Conservation (phyloP, 1,140 invertebrate species). For the Melipona quadrifasciata region DNA sequence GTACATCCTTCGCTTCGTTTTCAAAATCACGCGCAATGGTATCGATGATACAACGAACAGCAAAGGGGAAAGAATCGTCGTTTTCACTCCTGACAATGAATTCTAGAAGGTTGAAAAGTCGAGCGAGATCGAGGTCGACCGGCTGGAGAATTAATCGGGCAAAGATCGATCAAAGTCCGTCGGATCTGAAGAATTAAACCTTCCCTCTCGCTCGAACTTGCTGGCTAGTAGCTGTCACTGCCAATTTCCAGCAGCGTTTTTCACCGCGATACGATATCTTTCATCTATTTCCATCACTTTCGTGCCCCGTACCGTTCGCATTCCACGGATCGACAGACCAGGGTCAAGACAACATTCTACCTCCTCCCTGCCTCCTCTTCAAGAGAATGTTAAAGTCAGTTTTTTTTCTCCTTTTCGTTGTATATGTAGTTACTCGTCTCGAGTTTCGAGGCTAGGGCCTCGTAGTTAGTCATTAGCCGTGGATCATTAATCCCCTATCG, state of each 20-base stretch:
- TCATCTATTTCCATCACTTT: neutral
- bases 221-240: neutral
- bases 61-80: neutral
- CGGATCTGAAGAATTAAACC: constrained; percentile 2
- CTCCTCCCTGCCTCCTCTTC: neutral
- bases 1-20: neutral
- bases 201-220: neutral
- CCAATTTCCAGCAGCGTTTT: neutral
- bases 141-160: neutral
- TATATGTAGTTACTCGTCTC: neutral
- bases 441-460: neutral
- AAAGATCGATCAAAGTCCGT: constrained; percentile 27
- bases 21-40: neutral
- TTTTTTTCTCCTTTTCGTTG: neutral
- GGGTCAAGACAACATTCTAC: neutral
- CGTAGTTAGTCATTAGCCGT: constrained; percentile 8
- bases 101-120: constrained; percentile 20
- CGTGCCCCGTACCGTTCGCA: neutral
- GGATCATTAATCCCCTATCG: constrained; percentile 26
- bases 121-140: neutral
- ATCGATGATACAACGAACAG: too few species aligned
- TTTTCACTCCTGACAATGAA: neutral
- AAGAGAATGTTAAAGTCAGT: neutral
- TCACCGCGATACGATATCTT: neutral
- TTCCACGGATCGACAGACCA: neutral